These are phyloP conservation scores for Sander lucioperca DNA, from an alignment of 2,113 vertebrate genomes.

Conservation along the genomic window DNA sequence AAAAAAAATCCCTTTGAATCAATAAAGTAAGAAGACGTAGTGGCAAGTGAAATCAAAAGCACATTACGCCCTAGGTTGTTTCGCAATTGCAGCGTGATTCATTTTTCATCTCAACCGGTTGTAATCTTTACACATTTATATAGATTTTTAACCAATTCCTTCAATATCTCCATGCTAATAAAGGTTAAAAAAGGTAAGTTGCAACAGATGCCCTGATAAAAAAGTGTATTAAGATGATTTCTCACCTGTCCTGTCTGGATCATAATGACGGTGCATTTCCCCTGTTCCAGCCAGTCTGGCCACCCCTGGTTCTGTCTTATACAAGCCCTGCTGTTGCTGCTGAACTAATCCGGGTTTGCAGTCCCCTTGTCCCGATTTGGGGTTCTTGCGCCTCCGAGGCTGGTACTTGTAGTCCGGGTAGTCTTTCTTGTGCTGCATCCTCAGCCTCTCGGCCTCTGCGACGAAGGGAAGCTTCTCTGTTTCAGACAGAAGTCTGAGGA, in stretches of 20 bases:
- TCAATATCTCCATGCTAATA: neutral
- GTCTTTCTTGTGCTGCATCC: constrained; percentile 94
- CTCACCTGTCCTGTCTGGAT: constrained; percentile 88
- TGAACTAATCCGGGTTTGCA: constrained; percentile 82
- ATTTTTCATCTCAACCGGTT: too few species aligned
- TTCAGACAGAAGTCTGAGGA: constrained; percentile 89
- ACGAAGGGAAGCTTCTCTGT: constrained; percentile 92
- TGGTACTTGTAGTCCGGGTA: constrained; percentile 97
- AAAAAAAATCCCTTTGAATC: too few species aligned
- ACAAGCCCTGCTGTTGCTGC: constrained; percentile 74
- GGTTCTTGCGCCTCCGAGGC: constrained; percentile 90
- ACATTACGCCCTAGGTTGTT: too few species aligned
- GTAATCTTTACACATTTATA: too few species aligned
- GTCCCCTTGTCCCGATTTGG: constrained; percentile 87
- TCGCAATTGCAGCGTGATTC: too few species aligned
- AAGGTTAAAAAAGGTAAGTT: neutral
- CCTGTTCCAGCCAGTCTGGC: constrained; percentile 53
- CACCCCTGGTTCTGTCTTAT: constrained; percentile 82
- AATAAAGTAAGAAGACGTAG: too few species aligned
- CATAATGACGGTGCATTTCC: constrained; percentile 79
- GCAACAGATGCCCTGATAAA: neutral
- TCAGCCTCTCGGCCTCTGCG: constrained; percentile 91
- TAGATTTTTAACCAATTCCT: too few species aligned
- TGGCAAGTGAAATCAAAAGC: too few species aligned
- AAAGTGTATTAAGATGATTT: neutral